Evolutionary conservation across 2,797 vertebrate species (phyloP).

Genomic region (Chlorospingus flavigularis): DNA sequence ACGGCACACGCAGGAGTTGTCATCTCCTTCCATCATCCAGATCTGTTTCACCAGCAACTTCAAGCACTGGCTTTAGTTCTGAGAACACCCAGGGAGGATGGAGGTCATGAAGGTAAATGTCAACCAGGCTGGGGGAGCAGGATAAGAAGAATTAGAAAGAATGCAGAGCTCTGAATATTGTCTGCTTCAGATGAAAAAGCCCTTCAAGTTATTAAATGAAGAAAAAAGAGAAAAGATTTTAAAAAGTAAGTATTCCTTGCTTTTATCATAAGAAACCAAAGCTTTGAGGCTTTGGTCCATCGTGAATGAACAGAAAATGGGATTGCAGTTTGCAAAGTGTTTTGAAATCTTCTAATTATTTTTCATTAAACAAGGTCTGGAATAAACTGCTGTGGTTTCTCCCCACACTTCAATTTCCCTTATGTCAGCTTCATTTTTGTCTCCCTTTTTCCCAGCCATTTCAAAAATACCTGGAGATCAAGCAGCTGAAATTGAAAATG

Average conservation of each 20-base stretch:
- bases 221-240: rapidly evolving
- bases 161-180: not conserved
- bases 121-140: not conserved
- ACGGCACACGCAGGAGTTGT: not conserved
- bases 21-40: not conserved
- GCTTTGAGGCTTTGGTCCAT: not conserved
- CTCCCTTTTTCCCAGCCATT: not conserved
- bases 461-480: constrained; percentile 44
- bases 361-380: not conserved
- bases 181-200: not conserved
- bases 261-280: not conserved
- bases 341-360: constrained; percentile 51
- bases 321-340: not conserved
- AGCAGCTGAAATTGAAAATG: constrained; percentile 38
- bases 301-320: not conserved
- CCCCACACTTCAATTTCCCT: not conserved
- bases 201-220: not conserved
- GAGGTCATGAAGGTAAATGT: not conserved
- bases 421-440: not conserved
- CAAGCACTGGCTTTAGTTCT: not conserved
- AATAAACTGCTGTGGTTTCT: not conserved
- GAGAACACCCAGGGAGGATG: not conserved
- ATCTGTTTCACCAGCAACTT: not conserved
- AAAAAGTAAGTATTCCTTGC: not conserved
- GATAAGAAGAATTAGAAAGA: not conserved